phyloP scores from a whole-genome alignment of 2,888 invertebrate genomes.

The Drosophila prolongata region DNA sequence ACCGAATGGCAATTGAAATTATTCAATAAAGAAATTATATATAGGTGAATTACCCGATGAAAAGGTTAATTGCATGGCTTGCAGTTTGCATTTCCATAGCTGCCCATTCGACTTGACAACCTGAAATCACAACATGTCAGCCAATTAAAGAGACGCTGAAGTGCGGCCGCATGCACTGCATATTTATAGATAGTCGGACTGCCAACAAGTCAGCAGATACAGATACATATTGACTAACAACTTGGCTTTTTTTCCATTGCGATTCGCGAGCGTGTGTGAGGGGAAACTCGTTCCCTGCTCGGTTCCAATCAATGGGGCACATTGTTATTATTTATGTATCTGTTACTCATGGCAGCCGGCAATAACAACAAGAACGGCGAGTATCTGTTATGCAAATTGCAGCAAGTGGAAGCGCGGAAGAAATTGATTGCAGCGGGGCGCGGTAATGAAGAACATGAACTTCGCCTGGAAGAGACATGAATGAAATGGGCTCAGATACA shows the following conservation, averaged over 20 bases:
- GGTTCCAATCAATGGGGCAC: constrained; percentile 68
- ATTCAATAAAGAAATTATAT: neutral
- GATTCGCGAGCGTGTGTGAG: constrained; percentile 35
- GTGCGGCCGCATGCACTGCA: constrained; percentile 41
- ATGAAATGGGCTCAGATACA: constrained; percentile 41
- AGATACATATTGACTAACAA: constrained; percentile 58
- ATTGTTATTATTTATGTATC: constrained; percentile 76
- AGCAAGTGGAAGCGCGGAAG: constrained; percentile 42
- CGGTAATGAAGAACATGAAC: constrained; percentile 45
- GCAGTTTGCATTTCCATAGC: constrained; percentile 32
- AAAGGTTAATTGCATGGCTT: constrained; percentile 42
- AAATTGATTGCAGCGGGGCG: constrained; percentile 57
- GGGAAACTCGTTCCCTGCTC: constrained; percentile 64
- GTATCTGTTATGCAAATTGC: constrained; percentile 44
- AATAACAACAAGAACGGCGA: constrained; percentile 37
- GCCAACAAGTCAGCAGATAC: constrained; percentile 30
- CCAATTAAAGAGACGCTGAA: constrained; percentile 73
- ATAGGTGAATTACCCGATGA: neutral
- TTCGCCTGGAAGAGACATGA: constrained; percentile 63
- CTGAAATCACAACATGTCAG: constrained; percentile 76
- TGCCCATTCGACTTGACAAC: constrained; percentile 53
- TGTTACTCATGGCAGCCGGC: constrained; percentile 77
- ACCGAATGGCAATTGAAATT: neutral
- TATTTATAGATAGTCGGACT: constrained; percentile 44
- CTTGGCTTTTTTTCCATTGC: constrained; percentile 59